Percentiles rank a stretch among this genome's conserved stretches.
Evolutionary conservation across 2,113 vertebrate genomes (phyloP).

Genomic region (Pipa parva): DNA sequence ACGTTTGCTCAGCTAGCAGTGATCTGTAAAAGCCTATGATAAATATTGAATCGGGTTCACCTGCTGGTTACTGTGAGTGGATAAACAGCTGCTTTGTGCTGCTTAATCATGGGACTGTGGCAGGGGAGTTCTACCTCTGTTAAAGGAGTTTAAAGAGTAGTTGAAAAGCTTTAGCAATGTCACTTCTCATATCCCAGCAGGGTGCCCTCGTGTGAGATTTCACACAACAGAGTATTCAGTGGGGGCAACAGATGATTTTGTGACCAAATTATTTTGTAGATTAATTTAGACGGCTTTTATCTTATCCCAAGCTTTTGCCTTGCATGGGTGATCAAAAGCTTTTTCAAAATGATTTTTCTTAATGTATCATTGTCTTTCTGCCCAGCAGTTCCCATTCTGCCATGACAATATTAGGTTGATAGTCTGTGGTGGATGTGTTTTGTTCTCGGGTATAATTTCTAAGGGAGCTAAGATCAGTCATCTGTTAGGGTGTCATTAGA

Average conservation of each 20-base stretch:
- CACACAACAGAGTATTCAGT: constrained; percentile 69
- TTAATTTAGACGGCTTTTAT: constrained; percentile 42
- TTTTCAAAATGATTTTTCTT: constrained; percentile 46
- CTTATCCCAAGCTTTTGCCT: constrained; percentile 52
- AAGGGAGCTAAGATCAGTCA: constrained; percentile 9
- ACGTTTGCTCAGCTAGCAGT: constrained; percentile 94
- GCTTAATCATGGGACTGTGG: constrained; percentile 66
- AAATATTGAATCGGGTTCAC: constrained; percentile 99
- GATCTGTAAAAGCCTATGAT: constrained; percentile 99
- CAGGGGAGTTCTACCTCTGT: constrained; percentile 57
- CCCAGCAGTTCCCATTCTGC: constrained; percentile 45
- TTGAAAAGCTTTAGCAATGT: constrained; percentile 65
- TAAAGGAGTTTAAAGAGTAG: constrained; percentile 56
- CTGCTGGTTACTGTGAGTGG: constrained; percentile 91
- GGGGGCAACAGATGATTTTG: too few species aligned
- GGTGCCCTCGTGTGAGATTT: constrained; percentile 83
- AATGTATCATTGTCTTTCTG: constrained; percentile 31
- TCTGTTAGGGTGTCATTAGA: constrained; percentile 3
- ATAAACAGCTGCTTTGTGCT: constrained; percentile 96
- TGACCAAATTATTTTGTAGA: constrained; percentile 59
- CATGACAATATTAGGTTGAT: constrained; percentile 44
- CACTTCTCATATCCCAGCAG: constrained; percentile 64
- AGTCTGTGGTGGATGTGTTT: constrained; percentile 1
- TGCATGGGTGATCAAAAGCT: constrained; percentile 57
- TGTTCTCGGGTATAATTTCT: constrained; percentile 14